A percentile compares a stretch with the other conserved stretches of the same genome.
Evolutionary conservation across 2,888 invertebrate genomes (phyloP).

Genomic region (Chalcis sispes): DNA sequence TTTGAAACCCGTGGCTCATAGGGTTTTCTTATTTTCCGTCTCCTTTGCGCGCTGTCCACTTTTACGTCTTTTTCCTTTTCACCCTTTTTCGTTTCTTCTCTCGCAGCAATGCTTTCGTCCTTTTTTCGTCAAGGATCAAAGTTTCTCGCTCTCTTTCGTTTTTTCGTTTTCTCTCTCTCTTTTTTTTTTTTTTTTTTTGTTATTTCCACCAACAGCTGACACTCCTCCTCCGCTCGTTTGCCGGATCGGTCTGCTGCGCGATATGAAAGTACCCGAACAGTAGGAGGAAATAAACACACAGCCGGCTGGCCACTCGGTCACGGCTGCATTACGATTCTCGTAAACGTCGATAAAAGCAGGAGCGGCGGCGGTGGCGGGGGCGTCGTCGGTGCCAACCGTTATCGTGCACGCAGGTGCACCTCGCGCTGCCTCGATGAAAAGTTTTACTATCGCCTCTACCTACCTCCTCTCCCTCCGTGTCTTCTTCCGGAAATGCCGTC

Average conservation of each 20-base stretch:
- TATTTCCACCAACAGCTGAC: conserved; percentile 1
- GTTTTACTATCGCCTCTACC: conserved; percentile 38
- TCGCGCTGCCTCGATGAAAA: conserved; percentile 15
- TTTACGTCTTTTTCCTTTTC: conserved; percentile 13
- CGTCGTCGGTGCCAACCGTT: conserved; percentile 3
- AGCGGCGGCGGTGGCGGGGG: neutral
- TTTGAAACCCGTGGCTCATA: neutral
- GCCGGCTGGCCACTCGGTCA: neutral
- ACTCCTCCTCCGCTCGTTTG: neutral
- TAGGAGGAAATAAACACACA: conserved; percentile 28
- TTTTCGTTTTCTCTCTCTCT: neutral
- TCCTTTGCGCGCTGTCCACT: conserved; percentile 2
- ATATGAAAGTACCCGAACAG: conserved; percentile 25
- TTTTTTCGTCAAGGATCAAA: neutral
- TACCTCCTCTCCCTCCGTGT: neutral
- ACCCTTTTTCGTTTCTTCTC: neutral
- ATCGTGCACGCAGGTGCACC: conserved; percentile 32
- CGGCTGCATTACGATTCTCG: conserved; percentile 39
- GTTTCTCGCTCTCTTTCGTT: neutral
- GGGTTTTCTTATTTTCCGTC: neutral
- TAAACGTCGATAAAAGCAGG: conserved; percentile 48
- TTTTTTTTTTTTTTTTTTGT: neutral
- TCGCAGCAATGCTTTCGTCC: neutral
- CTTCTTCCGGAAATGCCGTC: neutral
- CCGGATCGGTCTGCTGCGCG: neutral